phyloP scores from a whole-genome alignment of 2,797 vertebrate species.

The Orestias chungarensis region DNA sequence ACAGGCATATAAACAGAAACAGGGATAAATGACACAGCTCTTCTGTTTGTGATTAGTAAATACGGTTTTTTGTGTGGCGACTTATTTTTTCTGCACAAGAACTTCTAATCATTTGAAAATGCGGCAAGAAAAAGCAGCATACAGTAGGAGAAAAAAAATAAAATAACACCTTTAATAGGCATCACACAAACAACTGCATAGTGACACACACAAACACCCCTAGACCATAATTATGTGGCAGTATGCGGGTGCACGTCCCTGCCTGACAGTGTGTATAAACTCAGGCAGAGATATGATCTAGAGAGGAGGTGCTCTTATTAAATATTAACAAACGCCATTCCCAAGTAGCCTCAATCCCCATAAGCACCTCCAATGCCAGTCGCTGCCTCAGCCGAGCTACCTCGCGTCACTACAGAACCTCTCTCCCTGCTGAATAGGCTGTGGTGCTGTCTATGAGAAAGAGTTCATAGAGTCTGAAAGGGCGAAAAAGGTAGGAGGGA shows the following conservation, averaged over 20 bases:
- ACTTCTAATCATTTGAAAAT: constrained; percentile 40
- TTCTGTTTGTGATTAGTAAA: constrained; percentile 57
- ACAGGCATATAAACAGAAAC: constrained; percentile 37
- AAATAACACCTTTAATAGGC: constrained; percentile 36
- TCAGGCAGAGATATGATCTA: constrained; percentile 78
- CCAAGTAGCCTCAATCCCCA: constrained; percentile 79
- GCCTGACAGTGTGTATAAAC: constrained; percentile 77
- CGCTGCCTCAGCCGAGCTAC: constrained; percentile 68
- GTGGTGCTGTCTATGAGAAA: constrained; percentile 67
- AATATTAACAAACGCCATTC: constrained; percentile 83
- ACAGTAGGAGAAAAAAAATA: constrained; percentile 26
- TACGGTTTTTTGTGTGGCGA: constrained; percentile 34
- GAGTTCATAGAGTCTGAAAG: constrained; percentile 76
- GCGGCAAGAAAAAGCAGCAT: constrained; percentile 23
- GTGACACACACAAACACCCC: constrained; percentile 44
- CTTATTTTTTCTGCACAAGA: constrained; percentile 48
- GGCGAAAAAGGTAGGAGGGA: constrained; percentile 41
- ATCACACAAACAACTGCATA: constrained; percentile 36
- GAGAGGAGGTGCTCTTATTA: constrained; percentile 81
- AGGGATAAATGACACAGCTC: constrained; percentile 34
- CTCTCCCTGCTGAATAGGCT: constrained; percentile 76
- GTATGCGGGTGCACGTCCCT: constrained; percentile 71
- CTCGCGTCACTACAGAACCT: constrained; percentile 67
- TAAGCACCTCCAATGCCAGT: constrained; percentile 72
- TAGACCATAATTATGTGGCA: constrained; percentile 73